Evolutionary conservation across 2,113 vertebrate genomes (phyloP).

Genomic region (Brevimyrus niger): DNA sequence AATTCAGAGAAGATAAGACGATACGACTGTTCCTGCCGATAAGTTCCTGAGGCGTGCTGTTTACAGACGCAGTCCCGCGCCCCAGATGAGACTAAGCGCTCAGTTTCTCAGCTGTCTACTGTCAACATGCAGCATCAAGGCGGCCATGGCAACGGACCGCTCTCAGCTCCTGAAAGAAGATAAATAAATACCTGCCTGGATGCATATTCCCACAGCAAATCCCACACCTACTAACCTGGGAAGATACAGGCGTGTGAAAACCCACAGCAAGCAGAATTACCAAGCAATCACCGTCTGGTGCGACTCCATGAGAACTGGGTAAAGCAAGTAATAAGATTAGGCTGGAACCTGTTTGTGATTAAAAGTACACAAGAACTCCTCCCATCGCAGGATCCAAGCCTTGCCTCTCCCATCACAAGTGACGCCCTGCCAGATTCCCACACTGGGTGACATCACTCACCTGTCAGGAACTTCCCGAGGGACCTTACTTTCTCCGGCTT

Average conservation of each 20-base stretch:
- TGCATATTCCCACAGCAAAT: not conserved
- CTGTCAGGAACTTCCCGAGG: conserved; percentile 76
- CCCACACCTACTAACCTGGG: not conserved
- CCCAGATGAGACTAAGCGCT: not conserved
- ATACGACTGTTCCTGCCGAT: not conserved
- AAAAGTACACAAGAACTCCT: conserved; percentile 29
- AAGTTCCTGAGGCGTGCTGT: not conserved
- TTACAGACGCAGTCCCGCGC: not conserved
- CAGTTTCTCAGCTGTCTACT: not conserved
- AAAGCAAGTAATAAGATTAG: not conserved
- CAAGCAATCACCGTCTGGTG: not conserved
- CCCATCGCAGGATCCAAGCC: not conserved
- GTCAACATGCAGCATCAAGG: not conserved
- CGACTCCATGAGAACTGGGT: not conserved
- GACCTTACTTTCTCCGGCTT: conserved; percentile 79
- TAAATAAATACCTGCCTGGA: not conserved
- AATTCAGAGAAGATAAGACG: not conserved
- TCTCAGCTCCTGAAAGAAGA: not conserved
- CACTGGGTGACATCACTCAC: conserved; percentile 57
- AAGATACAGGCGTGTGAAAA: not conserved
- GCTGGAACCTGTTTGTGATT: conserved; percentile 18
- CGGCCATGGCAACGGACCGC: not conserved
- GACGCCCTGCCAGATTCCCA: conserved; percentile 17
- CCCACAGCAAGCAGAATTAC: not conserved
- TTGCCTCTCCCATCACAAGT: conserved; percentile 32